Evolutionary conservation across 2,888 invertebrate species (phyloP).

Genomic region (Eupithecia centaureata): DNA sequence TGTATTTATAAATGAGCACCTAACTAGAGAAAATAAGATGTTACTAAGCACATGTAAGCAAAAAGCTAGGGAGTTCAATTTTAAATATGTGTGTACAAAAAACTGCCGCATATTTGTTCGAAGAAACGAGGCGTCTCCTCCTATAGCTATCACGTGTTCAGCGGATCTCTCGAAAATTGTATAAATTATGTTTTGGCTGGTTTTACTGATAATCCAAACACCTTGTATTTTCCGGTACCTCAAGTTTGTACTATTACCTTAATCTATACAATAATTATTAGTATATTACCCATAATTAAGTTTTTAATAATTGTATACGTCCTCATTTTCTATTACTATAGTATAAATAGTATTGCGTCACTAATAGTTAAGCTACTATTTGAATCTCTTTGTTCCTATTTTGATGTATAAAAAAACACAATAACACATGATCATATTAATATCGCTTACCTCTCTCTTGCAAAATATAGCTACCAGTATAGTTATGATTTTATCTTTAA

Average conservation of each 20-base stretch:
- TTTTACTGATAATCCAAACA: neutral
- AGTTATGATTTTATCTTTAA: neutral
- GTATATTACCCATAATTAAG: too few species aligned
- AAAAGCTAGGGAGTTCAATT: constrained; percentile 18
- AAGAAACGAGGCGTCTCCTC: constrained; percentile 21
- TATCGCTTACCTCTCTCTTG: neutral
- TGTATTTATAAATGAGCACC: too few species aligned
- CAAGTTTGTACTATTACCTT: neutral
- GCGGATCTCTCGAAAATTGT: constrained; percentile 18
- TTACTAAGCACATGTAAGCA: constrained; percentile 14
- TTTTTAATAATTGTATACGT: too few species aligned
- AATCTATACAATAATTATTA: too few species aligned
- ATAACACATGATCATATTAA: neutral
- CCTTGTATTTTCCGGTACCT: neutral
- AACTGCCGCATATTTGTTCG: constrained; percentile 26
- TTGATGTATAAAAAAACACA: too few species aligned
- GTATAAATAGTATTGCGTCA: too few species aligned
- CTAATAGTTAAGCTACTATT: too few species aligned
- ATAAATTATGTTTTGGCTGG: neutral
- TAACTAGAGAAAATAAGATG: constrained; percentile 16
- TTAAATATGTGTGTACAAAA: constrained; percentile 27
- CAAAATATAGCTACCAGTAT: neutral
- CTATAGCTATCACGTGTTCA: constrained; percentile 2
- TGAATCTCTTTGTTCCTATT: too few species aligned
- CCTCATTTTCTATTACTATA: too few species aligned